Conservation (phyloP, 2,113 vertebrate species). For the Crocuta crocuta region DNA sequence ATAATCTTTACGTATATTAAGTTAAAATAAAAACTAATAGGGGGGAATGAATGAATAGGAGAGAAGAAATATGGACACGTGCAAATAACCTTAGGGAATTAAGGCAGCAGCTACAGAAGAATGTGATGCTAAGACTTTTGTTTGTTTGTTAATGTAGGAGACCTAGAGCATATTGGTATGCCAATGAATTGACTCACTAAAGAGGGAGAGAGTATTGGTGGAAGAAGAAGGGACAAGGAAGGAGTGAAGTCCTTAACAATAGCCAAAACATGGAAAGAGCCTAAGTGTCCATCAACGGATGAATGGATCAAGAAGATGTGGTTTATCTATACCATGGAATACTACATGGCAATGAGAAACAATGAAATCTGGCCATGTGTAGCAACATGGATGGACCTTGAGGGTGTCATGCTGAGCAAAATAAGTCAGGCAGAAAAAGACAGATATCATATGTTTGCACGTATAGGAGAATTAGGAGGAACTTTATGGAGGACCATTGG, state of each 20-base stretch:
- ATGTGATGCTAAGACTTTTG: background rate
- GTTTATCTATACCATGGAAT: too few species aligned
- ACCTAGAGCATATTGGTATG: background rate
- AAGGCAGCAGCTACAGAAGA: background rate
- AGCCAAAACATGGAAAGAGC: too few species aligned
- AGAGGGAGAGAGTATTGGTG: background rate
- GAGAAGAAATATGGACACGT: background rate
- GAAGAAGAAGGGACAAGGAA: background rate
- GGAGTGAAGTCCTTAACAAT: background rate
- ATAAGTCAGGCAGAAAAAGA: too few species aligned
- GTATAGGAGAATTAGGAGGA: too few species aligned
- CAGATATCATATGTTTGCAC: too few species aligned
- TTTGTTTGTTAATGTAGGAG: background rate
- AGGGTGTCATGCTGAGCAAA: too few species aligned
- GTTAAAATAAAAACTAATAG: slow-evolving; percentile 20
- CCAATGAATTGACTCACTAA: background rate
- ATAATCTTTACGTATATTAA: background rate
- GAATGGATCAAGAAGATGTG: too few species aligned
- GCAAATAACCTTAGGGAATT: background rate
- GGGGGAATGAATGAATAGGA: background rate
- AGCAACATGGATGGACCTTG: too few species aligned
- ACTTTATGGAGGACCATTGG: too few species aligned
- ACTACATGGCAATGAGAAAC: too few species aligned
- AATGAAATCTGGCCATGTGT: too few species aligned
- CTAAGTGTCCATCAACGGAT: too few species aligned